Evolutionary conservation across 1,140 invertebrate species (phyloP), one percentile per base, ranked within the genome.

Genomic region (Halotydeus destructor): DNA sequence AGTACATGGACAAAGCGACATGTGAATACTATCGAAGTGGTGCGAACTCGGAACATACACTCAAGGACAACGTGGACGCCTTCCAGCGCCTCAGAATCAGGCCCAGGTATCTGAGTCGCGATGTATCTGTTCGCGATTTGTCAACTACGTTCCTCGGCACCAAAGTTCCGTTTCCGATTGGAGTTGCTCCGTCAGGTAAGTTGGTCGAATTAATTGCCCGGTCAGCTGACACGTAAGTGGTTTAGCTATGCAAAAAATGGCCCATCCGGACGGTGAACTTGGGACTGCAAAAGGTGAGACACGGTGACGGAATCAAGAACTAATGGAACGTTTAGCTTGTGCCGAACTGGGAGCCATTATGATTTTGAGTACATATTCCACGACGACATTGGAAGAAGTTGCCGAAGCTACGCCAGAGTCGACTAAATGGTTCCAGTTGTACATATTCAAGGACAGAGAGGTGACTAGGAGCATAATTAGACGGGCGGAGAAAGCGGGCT

Each of bases 161-260:
- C 32, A 67, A 60, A 41, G 63, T 88, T 16, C 62, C 69, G 2
- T 73, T 82, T 63, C 88, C 88, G 0, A 58, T 93, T 22, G 83
- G 81, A 3, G 73, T 94, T 38, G 72, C 86, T 0, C 84, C 88
- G 1, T 79, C 82, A 3, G n/a, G n/a, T n/a, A n/a, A n/a, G n/a
- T n/a, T n/a, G n/a, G n/a, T n/a, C n/a, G n/a, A n/a, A n/a, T n/a
- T n/a, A n/a, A n/a, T n/a, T n/a, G n/a, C n/a, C n/a, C n/a, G n/a
- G n/a, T n/a, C n/a, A n/a, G n/a, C n/a, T n/a, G n/a, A n/a, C n/a
- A n/a, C n/a, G n/a, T n/a, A n/a, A n/a, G n/a, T n/a, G n/a, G n/a
- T n/a, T n/a, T n/a, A 3, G 85, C 85, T 8, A 41, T 89, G 78
- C 84, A 91, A 54, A 70, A 69, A 52, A 78, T 96, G 79, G 83